phyloP scores from a whole-genome alignment of 2,797 vertebrate species.

The Nannoperca obscura region DNA sequence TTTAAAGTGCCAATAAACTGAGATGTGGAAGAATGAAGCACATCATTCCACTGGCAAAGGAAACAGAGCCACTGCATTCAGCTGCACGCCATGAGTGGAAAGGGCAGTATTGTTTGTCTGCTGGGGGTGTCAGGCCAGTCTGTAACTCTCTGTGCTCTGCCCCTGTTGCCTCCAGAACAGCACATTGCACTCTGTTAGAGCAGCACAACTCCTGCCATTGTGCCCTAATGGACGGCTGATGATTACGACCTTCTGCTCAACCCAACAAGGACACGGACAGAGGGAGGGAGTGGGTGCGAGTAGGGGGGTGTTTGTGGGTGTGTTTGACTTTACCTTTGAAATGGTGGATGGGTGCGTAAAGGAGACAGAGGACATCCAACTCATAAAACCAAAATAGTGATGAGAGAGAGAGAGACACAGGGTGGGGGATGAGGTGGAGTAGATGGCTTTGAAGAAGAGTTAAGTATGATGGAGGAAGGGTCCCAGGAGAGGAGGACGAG shows the following conservation, averaged over 20 bases:
- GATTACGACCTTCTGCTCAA: conserved; percentile 82
- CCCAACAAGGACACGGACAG: conserved; percentile 58
- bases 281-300: neutral
- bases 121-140: conserved; percentile 39
- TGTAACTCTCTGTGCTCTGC: conserved; percentile 33
- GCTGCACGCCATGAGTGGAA: conserved; percentile 19
- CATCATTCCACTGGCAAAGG: conserved; percentile 37
- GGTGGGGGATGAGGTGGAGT: conserved; percentile 45
- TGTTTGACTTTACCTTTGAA: conserved; percentile 64
- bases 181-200: conserved; percentile 59
- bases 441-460: conserved; percentile 73
- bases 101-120: conserved; percentile 45
- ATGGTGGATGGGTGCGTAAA: conserved; percentile 67
- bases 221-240: conserved; percentile 81
- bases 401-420: conserved; percentile 44
- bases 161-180: conserved; percentile 43
- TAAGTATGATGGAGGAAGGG: conserved; percentile 69
- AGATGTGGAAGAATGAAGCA: conserved; percentile 38
- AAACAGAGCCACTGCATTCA: conserved; percentile 18
- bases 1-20: conserved; percentile 41
- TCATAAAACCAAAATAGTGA: conserved; percentile 77
- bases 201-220: conserved; percentile 70
- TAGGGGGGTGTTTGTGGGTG: conserved; percentile 9
- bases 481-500: conserved; percentile 65
- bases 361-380: conserved; percentile 79